phyloP scores from a whole-genome alignment of 2,797 vertebrate species.

The Lutjanus campechanus region DNA sequence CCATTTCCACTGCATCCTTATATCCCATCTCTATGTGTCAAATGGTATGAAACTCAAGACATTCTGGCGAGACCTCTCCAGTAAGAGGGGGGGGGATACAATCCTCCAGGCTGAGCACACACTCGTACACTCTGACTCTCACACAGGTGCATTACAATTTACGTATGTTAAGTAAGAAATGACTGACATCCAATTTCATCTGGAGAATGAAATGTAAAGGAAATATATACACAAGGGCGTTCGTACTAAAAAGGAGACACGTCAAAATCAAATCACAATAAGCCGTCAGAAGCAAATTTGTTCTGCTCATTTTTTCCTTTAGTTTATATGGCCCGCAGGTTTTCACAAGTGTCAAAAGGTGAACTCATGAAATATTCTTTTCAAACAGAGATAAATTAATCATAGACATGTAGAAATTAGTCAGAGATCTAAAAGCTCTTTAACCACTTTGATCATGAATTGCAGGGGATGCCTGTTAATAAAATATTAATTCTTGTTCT shows the following conservation, averaged over 20 bases:
- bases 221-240: conserved; percentile 52
- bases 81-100: conserved; percentile 6
- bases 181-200: conserved; percentile 69
- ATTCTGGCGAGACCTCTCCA: conserved; percentile 17
- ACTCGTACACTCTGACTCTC: conserved; percentile 2
- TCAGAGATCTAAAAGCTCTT: conserved; percentile 63
- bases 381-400: conserved; percentile 62
- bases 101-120: conserved; percentile 17
- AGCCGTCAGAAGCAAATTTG: conserved; percentile 56
- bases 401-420: conserved; percentile 51
- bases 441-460: conserved; percentile 60
- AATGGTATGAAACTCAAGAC: conserved; percentile 36
- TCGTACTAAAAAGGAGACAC: conserved; percentile 21
- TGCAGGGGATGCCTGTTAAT: conserved; percentile 49
- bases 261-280: conserved; percentile 43
- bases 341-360: conserved; percentile 36
- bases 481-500: conserved; percentile 56
- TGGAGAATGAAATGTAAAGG: conserved; percentile 40
- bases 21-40: conserved; percentile 53
- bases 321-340: conserved; percentile 38
- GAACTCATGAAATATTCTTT: conserved; percentile 49
- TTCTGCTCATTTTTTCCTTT: conserved; percentile 59
- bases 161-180: conserved; percentile 42
- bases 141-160: conserved; percentile 45
- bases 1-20: conserved; percentile 32